These are phyloP conservation scores for Pyrocoelia pectoralis DNA, from an alignment of 2,888 invertebrate genomes.

Conservation along the genomic window DNA sequence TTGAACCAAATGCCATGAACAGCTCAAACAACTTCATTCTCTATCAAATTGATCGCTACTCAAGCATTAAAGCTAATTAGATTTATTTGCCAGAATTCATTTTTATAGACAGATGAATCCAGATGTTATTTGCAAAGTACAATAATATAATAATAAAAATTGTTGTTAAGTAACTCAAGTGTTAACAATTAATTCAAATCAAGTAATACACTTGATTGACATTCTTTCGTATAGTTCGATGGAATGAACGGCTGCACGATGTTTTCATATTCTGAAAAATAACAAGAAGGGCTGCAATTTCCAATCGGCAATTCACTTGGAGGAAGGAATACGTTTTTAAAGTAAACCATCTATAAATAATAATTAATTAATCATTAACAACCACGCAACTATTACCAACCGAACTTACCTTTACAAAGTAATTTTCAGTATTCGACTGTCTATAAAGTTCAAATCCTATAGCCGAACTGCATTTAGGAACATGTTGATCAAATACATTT, in stretches of 20 bases:
- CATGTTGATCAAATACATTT: neutral
- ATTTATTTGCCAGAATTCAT: too few species aligned
- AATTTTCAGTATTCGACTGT: neutral
- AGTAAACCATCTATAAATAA: neutral
- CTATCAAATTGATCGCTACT: too few species aligned
- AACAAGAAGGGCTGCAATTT: neutral
- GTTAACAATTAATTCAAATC: neutral
- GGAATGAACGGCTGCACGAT: neutral
- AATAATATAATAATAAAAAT: too few species aligned
- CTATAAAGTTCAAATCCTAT: neutral
- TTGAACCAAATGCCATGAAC: too few species aligned
- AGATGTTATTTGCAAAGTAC: too few species aligned
- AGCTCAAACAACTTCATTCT: too few species aligned
- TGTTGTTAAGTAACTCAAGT: neutral
- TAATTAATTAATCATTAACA: neutral
- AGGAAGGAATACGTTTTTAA: neutral
- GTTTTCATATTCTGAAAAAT: neutral
- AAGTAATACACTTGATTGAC: neutral
- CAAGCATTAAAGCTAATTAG: too few species aligned
- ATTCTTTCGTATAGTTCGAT: neutral
- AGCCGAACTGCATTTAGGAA: neutral
- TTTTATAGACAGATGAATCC: too few species aligned
- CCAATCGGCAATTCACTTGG: neutral
- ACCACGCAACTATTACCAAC: neutral
- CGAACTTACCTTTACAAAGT: neutral